These are phyloP conservation scores for Encarsia formosa DNA, from an alignment of 2,888 invertebrate species.

Conservation along the genomic window DNA sequence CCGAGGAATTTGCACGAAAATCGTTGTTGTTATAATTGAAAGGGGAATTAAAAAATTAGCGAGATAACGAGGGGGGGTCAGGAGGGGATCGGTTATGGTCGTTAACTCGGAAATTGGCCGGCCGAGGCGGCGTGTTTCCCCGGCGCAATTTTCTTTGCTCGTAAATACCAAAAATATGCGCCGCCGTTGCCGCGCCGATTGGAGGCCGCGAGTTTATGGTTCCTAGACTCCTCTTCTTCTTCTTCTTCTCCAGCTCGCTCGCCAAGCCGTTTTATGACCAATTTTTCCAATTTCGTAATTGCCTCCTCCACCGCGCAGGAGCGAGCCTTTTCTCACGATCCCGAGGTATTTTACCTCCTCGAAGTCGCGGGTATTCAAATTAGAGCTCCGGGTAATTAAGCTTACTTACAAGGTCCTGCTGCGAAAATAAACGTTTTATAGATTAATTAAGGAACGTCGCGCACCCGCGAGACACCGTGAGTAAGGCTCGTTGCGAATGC, in stretches of 20 bases:
- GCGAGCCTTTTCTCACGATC: constrained; percentile 23
- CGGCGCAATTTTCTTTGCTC: constrained; percentile 49
- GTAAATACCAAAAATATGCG: constrained; percentile 50
- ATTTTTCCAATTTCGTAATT: constrained; percentile 49
- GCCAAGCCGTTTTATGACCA: constrained; percentile 43
- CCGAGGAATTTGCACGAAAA: no score
- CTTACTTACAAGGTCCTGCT: no score
- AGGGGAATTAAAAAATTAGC: constrained; percentile 27
- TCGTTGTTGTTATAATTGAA: constrained; percentile 25
- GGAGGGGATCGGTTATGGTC: constrained; percentile 21
- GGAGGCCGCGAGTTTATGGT: constrained; percentile 36
- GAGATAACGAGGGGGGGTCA: constrained; percentile 10
- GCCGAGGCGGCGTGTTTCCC: constrained; percentile 22
- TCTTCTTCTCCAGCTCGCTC: constrained; percentile 16
- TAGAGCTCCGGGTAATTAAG: no score
- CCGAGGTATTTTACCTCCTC: no score
- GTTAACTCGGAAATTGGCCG: constrained; percentile 24
- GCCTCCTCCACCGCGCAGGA: constrained; percentile 31
- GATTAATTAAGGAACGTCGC: constrained; percentile 50
- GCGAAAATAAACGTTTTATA: no score
- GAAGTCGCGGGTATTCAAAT: no score
- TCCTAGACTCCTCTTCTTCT: no score
- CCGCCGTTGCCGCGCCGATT: constrained; percentile 40
- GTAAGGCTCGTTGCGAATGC: no score
- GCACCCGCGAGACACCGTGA: constrained; percentile 1